Evolutionary conservation across 2,888 invertebrate genomes (phyloP).

Genomic region (Nomada fabriciana): DNA sequence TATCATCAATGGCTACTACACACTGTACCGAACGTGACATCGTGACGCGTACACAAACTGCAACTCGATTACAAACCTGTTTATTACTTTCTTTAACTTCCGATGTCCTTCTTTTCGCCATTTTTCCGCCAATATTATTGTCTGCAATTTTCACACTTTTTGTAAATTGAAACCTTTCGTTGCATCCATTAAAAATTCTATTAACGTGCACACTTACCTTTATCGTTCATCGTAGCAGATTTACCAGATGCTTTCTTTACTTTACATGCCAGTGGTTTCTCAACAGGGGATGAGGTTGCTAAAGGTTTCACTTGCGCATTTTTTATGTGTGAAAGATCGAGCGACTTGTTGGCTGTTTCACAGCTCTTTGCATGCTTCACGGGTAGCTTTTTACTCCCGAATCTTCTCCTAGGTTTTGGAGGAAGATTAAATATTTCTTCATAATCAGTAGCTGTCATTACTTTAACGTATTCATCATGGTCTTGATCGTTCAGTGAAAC

Average conservation of each 20-base stretch:
- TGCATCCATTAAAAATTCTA: too few relatives aligned
- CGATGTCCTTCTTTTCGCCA: slow-evolving; percentile 70
- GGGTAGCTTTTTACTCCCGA: slow-evolving; percentile 47
- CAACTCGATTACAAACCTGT: slow-evolving; percentile 63
- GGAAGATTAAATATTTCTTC: slow-evolving; percentile 77
- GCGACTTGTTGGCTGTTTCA: slow-evolving; percentile 29
- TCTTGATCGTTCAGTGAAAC: slow-evolving; percentile 68
- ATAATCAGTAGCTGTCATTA: slow-evolving; percentile 72
- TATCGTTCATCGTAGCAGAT: slow-evolving; percentile 21
- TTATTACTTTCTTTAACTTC: slow-evolving; percentile 65
- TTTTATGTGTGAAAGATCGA: slow-evolving; percentile 39
- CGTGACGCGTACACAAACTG: not conserved
- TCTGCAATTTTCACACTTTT: slow-evolving; percentile 51
- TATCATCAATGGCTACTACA: not conserved
- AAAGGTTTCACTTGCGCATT: slow-evolving; percentile 68
- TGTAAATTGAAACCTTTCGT: not conserved
- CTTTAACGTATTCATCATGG: slow-evolving; percentile 56
- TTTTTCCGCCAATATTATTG: slow-evolving; percentile 55
- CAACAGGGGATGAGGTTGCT: slow-evolving; percentile 77
- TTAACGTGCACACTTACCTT: slow-evolving; percentile 39
- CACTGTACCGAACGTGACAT: not conserved
- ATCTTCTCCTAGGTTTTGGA: slow-evolving; percentile 71
- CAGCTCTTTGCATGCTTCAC: slow-evolving; percentile 50
- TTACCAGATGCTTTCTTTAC: slow-evolving; percentile 43
- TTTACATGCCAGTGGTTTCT: slow-evolving; percentile 53